phyloP scores from a whole-genome alignment of 2,888 invertebrate species.

The Limnephilus auricula region DNA sequence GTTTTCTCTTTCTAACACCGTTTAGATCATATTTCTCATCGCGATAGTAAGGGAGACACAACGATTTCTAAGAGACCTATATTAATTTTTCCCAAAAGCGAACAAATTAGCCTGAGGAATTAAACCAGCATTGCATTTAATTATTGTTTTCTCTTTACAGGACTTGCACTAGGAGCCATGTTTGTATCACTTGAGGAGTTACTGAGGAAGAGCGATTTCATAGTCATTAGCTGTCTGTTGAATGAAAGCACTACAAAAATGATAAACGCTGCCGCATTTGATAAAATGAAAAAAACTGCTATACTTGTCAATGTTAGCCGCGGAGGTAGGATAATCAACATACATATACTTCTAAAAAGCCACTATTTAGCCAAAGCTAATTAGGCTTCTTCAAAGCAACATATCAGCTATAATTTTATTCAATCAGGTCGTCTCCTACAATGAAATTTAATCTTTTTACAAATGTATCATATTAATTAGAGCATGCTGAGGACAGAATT shows the following conservation, averaged over 20 bases:
- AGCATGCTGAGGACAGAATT: no score
- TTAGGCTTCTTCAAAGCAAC: background rate
- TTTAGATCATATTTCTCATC: no score
- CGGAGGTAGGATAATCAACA: slow-evolving; percentile 75
- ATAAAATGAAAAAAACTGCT: slow-evolving; percentile 86
- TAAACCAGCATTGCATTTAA: slow-evolving; percentile 3
- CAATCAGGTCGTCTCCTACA: no score
- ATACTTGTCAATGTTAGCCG: slow-evolving; percentile 88
- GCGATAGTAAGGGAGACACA: no score
- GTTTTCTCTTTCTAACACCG: no score
- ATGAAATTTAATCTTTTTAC: no score
- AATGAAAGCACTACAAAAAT: slow-evolving; percentile 83
- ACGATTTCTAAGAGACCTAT: no score
- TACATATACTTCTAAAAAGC: background rate
- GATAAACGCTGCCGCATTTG: slow-evolving; percentile 83
- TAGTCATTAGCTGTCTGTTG: slow-evolving; percentile 84
- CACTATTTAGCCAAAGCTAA: background rate
- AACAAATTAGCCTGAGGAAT: no score
- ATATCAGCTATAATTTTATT: background rate
- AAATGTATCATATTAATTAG: no score
- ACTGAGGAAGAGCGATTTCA: slow-evolving; percentile 84
- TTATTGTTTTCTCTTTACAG: slow-evolving; percentile 73
- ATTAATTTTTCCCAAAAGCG: no score
- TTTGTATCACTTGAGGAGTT: slow-evolving; percentile 84
- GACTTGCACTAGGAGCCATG: slow-evolving; percentile 79